Evolutionary conservation across 2,888 invertebrate species (phyloP).

Genomic region (Horisme vitalbata): DNA sequence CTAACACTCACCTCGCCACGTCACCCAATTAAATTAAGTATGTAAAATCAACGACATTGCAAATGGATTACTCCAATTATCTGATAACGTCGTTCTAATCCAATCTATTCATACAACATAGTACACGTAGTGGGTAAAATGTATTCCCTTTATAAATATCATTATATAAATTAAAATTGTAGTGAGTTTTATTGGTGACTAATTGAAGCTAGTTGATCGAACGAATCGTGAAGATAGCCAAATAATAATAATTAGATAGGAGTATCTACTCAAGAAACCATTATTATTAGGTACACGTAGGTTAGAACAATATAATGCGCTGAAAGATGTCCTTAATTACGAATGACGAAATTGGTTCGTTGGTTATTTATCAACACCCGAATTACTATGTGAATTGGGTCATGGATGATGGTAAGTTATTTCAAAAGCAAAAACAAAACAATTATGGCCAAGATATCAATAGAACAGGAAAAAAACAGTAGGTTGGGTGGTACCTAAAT

Average conservation of each 20-base stretch:
- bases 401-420: conserved; percentile 3
- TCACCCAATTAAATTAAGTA: too few species aligned
- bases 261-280: too few species aligned
- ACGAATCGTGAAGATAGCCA: too few species aligned
- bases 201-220: too few species aligned
- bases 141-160: conserved; percentile 1
- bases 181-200: too few species aligned
- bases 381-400: conserved; percentile 27
- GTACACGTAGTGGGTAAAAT: not conserved
- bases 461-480: too few species aligned
- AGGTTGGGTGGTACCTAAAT: too few species aligned
- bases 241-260: too few species aligned
- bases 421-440: too few species aligned
- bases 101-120: not conserved
- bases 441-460: too few species aligned
- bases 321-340: conserved; percentile 15
- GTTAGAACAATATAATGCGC: conserved; percentile 7
- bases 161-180: not conserved
- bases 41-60: not conserved
- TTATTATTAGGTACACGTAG: too few species aligned
- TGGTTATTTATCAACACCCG: conserved; percentile 16
- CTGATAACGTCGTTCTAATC: conserved; percentile 1
- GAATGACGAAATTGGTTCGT: conserved; percentile 16
- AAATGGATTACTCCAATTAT: not conserved
- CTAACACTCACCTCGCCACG: not conserved